A percentile compares a stretch with the other conserved stretches of the same genome.
phyloP scores from a whole-genome alignment of 1,140 invertebrate species.

The Sycophila sp. region DNA sequence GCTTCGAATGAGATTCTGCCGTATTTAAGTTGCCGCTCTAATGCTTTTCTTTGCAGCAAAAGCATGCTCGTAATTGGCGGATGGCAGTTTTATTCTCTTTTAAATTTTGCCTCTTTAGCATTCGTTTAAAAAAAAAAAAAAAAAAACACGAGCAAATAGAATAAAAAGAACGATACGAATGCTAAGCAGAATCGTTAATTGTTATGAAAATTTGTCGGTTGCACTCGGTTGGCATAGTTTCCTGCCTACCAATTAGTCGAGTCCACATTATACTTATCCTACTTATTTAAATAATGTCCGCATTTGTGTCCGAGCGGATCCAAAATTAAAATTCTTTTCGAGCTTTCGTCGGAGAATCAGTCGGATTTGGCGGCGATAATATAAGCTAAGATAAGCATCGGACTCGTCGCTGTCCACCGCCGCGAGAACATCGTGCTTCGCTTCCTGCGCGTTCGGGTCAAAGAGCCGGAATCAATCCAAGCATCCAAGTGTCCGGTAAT shows the following conservation, averaged over 20 bases:
- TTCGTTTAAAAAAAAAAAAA: too few species aligned
- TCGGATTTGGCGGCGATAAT: constrained; percentile 3
- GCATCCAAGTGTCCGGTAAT: constrained; percentile 41
- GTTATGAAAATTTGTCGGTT: too few species aligned
- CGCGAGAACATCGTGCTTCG: background rate
- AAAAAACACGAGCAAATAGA: too few species aligned
- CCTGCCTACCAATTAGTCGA: background rate
- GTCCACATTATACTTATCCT: background rate
- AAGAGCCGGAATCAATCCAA: background rate
- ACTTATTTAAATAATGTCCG: background rate
- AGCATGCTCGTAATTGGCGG: too few species aligned
- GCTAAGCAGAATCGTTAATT: too few species aligned
- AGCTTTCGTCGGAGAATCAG: constrained; percentile 2
- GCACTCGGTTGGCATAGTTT: too few species aligned
- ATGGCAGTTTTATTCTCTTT: too few species aligned
- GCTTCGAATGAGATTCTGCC: background rate
- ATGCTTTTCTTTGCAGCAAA: background rate
- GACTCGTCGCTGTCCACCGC: background rate
- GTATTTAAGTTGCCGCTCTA: background rate
- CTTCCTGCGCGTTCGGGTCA: background rate
- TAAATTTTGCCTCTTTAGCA: too few species aligned
- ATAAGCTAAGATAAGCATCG: background rate
- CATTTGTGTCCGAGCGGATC: background rate
- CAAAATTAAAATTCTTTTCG: background rate
- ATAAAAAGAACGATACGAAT: too few species aligned